phyloP scores from a whole-genome alignment of 2,113 vertebrate species.

The Nesogale talazaci region DNA sequence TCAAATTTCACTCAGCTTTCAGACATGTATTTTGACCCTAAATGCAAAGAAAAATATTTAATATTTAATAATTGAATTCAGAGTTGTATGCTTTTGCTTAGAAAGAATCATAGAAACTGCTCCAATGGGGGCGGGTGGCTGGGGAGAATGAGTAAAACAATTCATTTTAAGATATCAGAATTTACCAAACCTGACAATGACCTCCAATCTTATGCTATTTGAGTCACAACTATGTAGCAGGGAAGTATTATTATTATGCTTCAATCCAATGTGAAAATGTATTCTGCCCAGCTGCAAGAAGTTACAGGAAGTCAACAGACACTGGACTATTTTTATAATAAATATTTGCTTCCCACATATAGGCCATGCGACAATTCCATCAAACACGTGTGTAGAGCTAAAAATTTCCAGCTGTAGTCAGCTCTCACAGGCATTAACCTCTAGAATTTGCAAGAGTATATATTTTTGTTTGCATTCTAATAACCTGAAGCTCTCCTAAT shows the following conservation, averaged over 20 bases:
- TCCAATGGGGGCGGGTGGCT: background rate
- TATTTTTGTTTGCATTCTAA: constrained; percentile 71
- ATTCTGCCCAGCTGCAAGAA: constrained; percentile 55
- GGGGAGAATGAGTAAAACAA: background rate
- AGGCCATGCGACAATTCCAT: constrained; percentile 58
- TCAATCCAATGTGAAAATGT: constrained; percentile 37
- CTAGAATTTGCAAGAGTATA: constrained; percentile 59
- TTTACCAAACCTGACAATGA: background rate
- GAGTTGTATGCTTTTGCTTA: constrained; percentile 49
- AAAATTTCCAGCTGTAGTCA: constrained; percentile 68
- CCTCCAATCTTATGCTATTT: constrained; percentile 20
- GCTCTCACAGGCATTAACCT: constrained; percentile 68
- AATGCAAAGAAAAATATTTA: constrained; percentile 28
- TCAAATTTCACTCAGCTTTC: constrained; percentile 20
- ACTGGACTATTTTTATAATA: constrained; percentile 67
- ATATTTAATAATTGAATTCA: constrained; percentile 36
- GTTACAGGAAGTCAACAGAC: constrained; percentile 62
- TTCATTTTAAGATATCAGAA: constrained; percentile 35
- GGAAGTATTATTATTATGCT: constrained; percentile 52
- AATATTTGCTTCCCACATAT: constrained; percentile 73
- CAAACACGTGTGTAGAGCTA: constrained; percentile 63
- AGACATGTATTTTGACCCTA: constrained; percentile 28
- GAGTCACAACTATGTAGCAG: constrained; percentile 26
- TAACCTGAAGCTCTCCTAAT: constrained; percentile 73
- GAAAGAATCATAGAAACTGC: background rate